Base-by-base conservation (phyloP, 2,797 vertebrate genomes). In the Odontamblyopus lacepedii region DNA sequence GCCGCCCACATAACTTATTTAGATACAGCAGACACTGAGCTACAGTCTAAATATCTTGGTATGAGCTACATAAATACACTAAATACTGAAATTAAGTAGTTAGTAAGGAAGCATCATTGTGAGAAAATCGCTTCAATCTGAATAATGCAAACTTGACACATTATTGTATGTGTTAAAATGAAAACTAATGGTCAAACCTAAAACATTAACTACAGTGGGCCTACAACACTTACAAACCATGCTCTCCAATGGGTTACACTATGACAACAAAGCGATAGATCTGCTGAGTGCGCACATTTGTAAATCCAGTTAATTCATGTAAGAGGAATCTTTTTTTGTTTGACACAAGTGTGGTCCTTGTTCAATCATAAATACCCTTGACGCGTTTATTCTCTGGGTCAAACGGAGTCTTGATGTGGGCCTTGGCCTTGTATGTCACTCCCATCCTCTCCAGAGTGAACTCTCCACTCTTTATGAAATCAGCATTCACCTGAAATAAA, bases 381-480 rank as follows among this genome's bases (percentile, higher is more conserved):
- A 99, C 90, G 0, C 97, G 91, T 83, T 95, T 96, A 92, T 97
- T 98, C 83, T 96, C 93, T 0, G 97, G 95, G 81, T 99, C 98
- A 1, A 99, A 99, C 0, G 95, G 96, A 4, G 98, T 95, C 73
- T 94, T 98, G 78, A 96, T 91, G 90, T 99, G 96, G 48, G 95
- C 95, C 51, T 23, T 93, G 75, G 97, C 96, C 2, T 94, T 78
- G 69, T 95, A 97, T 2, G 84, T 77, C 77, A 95, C 93, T 5
- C 97, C 97, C 96, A 98, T 99, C 83, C 96, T 87, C 89, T 99
- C 97, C 92, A 99, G 87, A 16, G 92, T 77, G 2, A 99, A 99
- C 67, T 95, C 90, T 0, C 96, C 97, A 0, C 79, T 95, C 87
- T 88, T 95, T 80, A 99, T 89, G 4, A 97, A 99, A 74, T 98